Evolutionary conservation across 2,888 invertebrate species (phyloP).

Genomic region (Ormia ochracea): DNA sequence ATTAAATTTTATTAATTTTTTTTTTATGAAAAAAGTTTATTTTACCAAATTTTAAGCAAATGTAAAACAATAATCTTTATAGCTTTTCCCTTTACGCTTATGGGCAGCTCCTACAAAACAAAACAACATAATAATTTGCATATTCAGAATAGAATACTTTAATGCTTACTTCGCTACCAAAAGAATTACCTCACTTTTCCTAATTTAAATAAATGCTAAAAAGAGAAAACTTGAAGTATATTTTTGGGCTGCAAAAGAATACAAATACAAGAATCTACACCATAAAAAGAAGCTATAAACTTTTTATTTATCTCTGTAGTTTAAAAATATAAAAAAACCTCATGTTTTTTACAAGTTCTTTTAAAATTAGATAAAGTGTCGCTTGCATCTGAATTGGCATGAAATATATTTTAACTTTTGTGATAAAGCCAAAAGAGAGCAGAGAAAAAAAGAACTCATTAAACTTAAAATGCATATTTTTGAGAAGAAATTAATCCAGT

Average conservation of each 20-base stretch:
- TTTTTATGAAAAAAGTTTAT: too few species aligned
- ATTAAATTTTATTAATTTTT: too few species aligned
- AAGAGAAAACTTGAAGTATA: slow-evolving; percentile 36
- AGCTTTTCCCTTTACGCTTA: too few species aligned
- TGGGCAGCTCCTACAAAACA: too few species aligned
- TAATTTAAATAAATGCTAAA: slow-evolving; percentile 14
- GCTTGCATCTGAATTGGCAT: not conserved
- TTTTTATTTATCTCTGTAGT: not conserved
- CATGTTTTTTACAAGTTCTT: not conserved
- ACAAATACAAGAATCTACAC: not conserved
- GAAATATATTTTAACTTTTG: not conserved
- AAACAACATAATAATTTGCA: too few species aligned
- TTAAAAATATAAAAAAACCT: not conserved
- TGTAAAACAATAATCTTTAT: too few species aligned
- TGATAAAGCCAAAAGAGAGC: not conserved
- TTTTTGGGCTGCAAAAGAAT: not conserved
- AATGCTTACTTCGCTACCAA: too few species aligned
- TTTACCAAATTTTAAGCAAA: too few species aligned
- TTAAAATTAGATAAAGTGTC: slow-evolving; percentile 18
- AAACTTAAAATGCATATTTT: not conserved
- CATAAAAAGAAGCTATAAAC: slow-evolving; percentile 5
- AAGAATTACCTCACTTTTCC: slow-evolving; percentile 27
- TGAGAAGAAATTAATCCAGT: not conserved
- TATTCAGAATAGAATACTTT: too few species aligned
- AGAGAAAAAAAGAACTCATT: not conserved